Base-by-base conservation (phyloP, 2,888 invertebrate genomes). In the Teleiodes luculella region DNA sequence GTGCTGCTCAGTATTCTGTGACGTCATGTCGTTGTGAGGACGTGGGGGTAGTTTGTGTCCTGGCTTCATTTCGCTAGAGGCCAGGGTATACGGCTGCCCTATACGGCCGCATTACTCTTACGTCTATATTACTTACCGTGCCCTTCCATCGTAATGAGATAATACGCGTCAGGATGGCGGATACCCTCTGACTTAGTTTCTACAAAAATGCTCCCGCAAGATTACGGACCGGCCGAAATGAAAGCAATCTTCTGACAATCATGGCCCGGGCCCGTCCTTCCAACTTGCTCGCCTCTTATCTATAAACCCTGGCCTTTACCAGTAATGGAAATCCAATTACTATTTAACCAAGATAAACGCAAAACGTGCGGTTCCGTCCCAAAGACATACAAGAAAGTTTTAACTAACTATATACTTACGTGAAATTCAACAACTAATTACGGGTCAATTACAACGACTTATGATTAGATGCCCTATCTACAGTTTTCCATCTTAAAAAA, bases 251-350 rank as follows among this genome's bases (percentile, higher is more conserved):
- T 72, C 70, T 63, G 59, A 74, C 78, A 74, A 78, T 80, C 76
- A 76, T 73, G 74, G 65, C 59, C 68, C 64, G 60, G 47, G 57
- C 60, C 62, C 67, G 64, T 74, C 70, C 67, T 71, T 64, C 70
- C 57, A 68, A 76, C 73, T 74, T 72, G 72, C 69, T 65, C 61
- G 63, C 65, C 67, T 69, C 74, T 80, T 83, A 84, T 82, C 80
- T 78, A 61, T 71, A 64, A 71, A 72, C 76, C 78, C 76, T 74
- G 65, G 68, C 72, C 76, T 72, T 82, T 78, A 75, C 74, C 67
- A 70, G 77, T 81, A 85, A 83, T 82, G 78, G 79, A 80, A 83
- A 80, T 80, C 78, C 77, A 83, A 83, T 83, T 79, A 81, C 80
- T 78, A 78, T 81, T 82, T 79, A 73, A 74, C 65, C 70, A 70